A percentile compares a stretch with the other conserved stretches of the same genome.
Evolutionary conservation across 2,888 invertebrate species (phyloP).

Genomic region (Rhingia rostrata): DNA sequence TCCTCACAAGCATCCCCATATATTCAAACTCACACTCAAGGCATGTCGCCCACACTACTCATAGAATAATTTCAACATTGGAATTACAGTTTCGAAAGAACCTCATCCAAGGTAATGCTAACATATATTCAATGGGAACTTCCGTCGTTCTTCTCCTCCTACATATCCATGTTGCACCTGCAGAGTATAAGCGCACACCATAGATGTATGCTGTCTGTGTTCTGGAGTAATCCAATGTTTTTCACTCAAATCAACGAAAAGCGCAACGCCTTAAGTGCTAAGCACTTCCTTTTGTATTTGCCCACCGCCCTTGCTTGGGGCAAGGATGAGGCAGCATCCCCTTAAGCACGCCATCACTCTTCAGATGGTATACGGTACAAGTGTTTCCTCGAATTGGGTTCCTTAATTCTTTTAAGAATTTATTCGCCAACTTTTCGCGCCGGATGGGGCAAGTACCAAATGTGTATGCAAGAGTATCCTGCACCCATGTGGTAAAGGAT

Average conservation of each 20-base stretch:
- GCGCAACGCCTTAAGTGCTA: slow-evolving; percentile 24
- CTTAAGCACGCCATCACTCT: slow-evolving; percentile 19
- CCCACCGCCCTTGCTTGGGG: no score
- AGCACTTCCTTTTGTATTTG: neutral
- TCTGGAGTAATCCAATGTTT: slow-evolving; percentile 11
- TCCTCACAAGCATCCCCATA: no score
- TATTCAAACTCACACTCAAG: no score
- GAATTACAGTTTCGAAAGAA: neutral
- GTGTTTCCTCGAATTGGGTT: slow-evolving; percentile 11
- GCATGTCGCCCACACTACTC: no score
- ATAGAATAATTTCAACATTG: no score
- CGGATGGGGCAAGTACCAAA: neutral
- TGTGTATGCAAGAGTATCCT: slow-evolving; percentile 5
- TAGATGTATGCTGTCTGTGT: neutral
- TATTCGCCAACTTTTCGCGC: neutral
- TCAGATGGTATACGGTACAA: neutral
- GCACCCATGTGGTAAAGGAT: neutral
- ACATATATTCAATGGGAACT: slow-evolving; percentile 12
- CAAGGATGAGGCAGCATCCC: neutral
- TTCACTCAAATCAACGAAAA: slow-evolving; percentile 13
- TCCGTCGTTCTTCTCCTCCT: neutral
- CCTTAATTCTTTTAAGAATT: slow-evolving; percentile 9
- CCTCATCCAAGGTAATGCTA: slow-evolving; percentile 13
- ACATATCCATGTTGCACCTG: neutral
- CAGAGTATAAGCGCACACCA: no score